Evolutionary conservation across 1,140 invertebrate species (phyloP), one percentile per base, ranked within the genome.

Genomic region (Sweltsa coloradensis): DNA sequence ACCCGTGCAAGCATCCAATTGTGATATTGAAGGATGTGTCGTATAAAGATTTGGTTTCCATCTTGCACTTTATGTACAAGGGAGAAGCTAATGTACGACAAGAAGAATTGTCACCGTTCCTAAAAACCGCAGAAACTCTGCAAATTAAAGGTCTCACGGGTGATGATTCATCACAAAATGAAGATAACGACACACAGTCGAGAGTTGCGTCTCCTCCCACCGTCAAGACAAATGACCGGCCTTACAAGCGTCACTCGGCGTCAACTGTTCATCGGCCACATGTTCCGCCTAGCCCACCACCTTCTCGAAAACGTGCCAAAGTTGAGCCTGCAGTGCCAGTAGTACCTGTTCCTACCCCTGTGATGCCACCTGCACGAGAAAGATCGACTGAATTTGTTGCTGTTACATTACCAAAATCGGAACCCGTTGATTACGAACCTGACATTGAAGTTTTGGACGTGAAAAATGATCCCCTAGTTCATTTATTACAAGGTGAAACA

Each of bases 61-160:
- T 89, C 55, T 72, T 89, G 56, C 79, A 83, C 59, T 89, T 89
- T 65, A 88, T 89, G 80, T 89, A 89, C 61, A 78, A 81, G 68
- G 85, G 85, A 53, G 83, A 88, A 71, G 84, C 88, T 41, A 86
- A 86, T 70, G 81, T 89, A 56, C 81, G 78, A 57, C 82, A 88
- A 68, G 82, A 87, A 61, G 83, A 87, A 56, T 72, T 89, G 61
- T 74, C 79, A 49, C 77, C 78, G 47, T 86, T 89, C 64, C 76
- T 89, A 57, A 87, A 84, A 71, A 83, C 84, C 57, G 85, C 85
- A 52, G 83, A 89, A 70, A 80, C 81, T 55, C 72, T 89, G 57
- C 81, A 86, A 72, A 80, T 89, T 54, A 87, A 87, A 73, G 85
- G 85, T 59, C 71, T 89, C 57, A 81, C 82, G 22, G 64, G 64